Evolutionary conservation across 2,888 invertebrate genomes (phyloP).

Genomic region (Aricia artaxerxes): DNA sequence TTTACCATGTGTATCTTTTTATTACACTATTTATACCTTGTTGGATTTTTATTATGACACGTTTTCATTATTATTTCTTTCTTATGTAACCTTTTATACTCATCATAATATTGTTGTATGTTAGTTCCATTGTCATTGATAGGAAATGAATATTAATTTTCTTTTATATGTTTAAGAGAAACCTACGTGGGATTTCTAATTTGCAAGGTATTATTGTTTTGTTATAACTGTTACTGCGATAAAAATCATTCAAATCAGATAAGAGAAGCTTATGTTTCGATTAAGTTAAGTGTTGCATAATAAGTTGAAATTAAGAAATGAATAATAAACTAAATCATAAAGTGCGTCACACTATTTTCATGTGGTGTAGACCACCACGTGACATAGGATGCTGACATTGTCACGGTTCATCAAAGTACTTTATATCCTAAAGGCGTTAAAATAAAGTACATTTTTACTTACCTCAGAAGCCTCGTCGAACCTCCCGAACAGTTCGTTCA

Average conservation of each 20-base stretch:
- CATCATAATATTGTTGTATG: slow-evolving; percentile 5
- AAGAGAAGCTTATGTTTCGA: neutral
- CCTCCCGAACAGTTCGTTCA: slow-evolving; percentile 94
- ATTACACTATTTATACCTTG: slow-evolving; percentile 13
- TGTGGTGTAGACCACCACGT: too few species aligned
- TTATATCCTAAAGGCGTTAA: too few species aligned
- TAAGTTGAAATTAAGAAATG: too few species aligned
- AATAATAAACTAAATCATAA: too few species aligned
- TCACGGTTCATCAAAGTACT: slow-evolving; percentile 65
- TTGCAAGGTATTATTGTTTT: neutral
- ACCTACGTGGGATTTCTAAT: slow-evolving; percentile 6
- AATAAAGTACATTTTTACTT: slow-evolving; percentile 30
- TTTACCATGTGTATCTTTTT: slow-evolving; percentile 8
- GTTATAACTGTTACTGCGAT: neutral
- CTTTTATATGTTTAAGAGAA: slow-evolving; percentile 12
- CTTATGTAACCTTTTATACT: neutral
- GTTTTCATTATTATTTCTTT: neutral
- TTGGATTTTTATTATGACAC: slow-evolving; percentile 4
- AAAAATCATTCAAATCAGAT: neutral
- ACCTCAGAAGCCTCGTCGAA: slow-evolving; percentile 96
- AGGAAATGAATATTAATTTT: slow-evolving; percentile 7
- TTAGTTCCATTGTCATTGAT: neutral
- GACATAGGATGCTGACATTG: slow-evolving; percentile 92
- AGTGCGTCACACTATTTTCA: too few species aligned
- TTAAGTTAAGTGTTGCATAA: neutral